phyloP scores from a whole-genome alignment of 2,888 invertebrate species.

The Drosophila kanekoi region DNA sequence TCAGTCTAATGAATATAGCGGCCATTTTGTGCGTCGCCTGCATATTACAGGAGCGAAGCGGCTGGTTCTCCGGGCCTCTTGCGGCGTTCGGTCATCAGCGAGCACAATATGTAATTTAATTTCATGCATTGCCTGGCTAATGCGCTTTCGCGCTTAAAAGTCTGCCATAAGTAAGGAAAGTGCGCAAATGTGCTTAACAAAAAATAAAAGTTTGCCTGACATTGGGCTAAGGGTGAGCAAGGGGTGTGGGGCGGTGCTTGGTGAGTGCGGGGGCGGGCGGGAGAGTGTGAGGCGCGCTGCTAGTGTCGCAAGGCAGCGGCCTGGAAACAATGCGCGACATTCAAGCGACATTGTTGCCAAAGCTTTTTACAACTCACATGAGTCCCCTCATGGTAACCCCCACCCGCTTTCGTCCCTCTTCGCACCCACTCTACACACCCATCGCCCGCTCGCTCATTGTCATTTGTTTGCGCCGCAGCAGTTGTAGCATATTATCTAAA shows the following conservation, averaged over 20 bases:
- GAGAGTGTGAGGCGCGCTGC: conserved; percentile 8
- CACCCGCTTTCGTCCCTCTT: neutral
- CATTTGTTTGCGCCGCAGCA: conserved; percentile 77
- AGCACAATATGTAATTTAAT: conserved; percentile 72
- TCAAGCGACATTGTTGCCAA: conserved; percentile 80
- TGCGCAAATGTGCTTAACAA: conserved; percentile 78
- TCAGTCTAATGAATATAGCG: conserved; percentile 53
- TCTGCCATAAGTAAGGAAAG: conserved; percentile 76
- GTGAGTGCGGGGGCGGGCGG: neutral
- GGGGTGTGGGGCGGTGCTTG: neutral
- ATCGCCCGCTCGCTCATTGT: conserved; percentile 45
- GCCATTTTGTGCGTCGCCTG: conserved; percentile 33
- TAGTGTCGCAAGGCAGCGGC: conserved; percentile 67
- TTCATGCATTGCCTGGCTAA: conserved; percentile 81
- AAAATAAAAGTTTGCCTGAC: conserved; percentile 57
- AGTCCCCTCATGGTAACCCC: conserved; percentile 30
- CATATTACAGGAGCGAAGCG: conserved; percentile 15
- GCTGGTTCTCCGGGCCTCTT: neutral
- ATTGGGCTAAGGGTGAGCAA: conserved; percentile 5
- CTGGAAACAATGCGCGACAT: conserved; percentile 80
- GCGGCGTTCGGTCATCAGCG: conserved; percentile 39
- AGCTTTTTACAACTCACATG: conserved; percentile 80
- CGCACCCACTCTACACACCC: neutral
- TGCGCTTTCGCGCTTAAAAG: conserved; percentile 77
- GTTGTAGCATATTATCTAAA: conserved; percentile 82